These are phyloP conservation scores for Ectobius pallidus DNA, from an alignment of 2,888 invertebrate species.

Conservation along the genomic window DNA sequence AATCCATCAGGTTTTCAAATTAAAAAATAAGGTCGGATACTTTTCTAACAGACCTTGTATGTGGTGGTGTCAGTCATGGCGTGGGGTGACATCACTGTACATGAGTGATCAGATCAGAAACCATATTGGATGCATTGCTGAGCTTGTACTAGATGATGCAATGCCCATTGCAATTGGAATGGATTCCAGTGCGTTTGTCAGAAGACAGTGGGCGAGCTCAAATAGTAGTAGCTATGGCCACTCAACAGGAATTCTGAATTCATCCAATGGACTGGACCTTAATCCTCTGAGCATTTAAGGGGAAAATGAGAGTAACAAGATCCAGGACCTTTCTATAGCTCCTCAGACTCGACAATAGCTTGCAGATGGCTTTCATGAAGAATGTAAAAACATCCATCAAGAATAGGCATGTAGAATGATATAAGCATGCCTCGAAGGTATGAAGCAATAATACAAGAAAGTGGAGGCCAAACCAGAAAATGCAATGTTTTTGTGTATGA, in stretches of 20 bases:
- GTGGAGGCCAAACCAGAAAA: neutral
- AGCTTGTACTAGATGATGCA: neutral
- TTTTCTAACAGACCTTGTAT: too few species aligned
- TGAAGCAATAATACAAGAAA: neutral
- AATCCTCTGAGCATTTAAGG: neutral
- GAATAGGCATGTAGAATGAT: neutral
- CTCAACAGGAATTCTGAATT: neutral
- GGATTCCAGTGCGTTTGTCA: neutral
- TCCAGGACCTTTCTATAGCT: neutral
- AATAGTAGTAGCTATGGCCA: slow-evolving; percentile 2
- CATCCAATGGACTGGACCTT: slow-evolving; percentile 6
- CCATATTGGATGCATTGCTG: neutral
- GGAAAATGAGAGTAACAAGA: neutral
- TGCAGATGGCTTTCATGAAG: neutral
- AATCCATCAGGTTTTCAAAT: too few species aligned
- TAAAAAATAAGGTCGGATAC: too few species aligned
- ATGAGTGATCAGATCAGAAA: neutral
- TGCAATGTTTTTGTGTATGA: neutral
- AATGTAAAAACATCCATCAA: neutral
- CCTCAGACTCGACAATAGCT: neutral
- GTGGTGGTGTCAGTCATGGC: neutral
- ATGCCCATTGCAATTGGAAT: slow-evolving; percentile 19
- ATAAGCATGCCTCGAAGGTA: neutral
- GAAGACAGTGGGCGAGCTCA: slow-evolving; percentile 4
- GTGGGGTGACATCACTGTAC: neutral